Base-by-base conservation (phyloP, 2,113 vertebrate genomes). In the Malurus elegans region DNA sequence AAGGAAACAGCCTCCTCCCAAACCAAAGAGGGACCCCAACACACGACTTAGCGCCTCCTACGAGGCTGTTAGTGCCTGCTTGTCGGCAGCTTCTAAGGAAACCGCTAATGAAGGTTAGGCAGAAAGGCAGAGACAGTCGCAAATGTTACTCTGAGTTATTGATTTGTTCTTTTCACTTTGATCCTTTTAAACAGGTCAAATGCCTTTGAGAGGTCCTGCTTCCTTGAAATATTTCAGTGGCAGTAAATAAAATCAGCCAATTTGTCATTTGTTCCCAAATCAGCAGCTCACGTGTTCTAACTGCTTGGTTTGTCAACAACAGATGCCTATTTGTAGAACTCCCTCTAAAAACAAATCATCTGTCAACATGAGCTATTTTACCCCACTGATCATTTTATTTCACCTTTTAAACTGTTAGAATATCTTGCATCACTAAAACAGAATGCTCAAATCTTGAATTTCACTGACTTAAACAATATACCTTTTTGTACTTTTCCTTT, bases 1-100 rank as follows among this genome's bases (percentile, higher is more conserved):
- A 93, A 97, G 99, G 96, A 99, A 99, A 98, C 99, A 99, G 93
- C 99, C 99, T 97, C 99, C 99, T 40, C 99, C 99, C 62, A 99
- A 99, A 96, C 99, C 99, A 89, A 99, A 99, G 98, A 98, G 99
- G 97, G 99, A 99, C 97, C 99, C 99, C 54, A 99, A 98, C 97
- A 99, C 99, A 9, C 97, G 99, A 80, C 98, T 99, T 95, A 99
- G 99, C 19, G 99, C 99, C 62, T 99, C 99, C 0, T 99, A 99
- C 8, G 99, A 99, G 97, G 99, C 98, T 7, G 99, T 99, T 83
- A 99, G 99, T 25, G 99, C 99, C 48, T 99, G 99, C 76, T 97
- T 99, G 90, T 98, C 98, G 19, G 98, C 99, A 45, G 98, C 98
- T 56, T 98, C 98, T 94, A 99, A 98, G 97, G 99, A 99, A 88